Percentiles rank a stretch among this genome's conserved stretches.
These are phyloP conservation scores for Cephonodes hylas DNA, from an alignment of 2,888 invertebrate genomes.

Conservation along the genomic window DNA sequence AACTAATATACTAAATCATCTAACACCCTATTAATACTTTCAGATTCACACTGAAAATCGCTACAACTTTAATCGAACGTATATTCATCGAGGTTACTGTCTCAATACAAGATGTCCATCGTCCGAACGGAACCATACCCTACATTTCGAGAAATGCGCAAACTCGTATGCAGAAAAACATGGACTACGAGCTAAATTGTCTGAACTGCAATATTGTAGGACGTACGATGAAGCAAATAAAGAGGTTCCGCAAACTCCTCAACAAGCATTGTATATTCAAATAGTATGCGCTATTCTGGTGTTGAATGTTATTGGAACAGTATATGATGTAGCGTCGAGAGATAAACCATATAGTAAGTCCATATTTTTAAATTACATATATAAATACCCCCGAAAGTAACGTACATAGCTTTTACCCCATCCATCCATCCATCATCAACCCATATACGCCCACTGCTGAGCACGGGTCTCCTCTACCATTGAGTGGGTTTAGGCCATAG, in stretches of 20 bases:
- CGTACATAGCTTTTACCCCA: too few relatives aligned
- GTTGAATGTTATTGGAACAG: slow-evolving; percentile 34
- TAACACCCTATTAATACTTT: neutral
- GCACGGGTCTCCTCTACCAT: too few relatives aligned
- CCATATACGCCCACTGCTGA: too few relatives aligned
- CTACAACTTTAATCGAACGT: slow-evolving; percentile 30
- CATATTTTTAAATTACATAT: too few relatives aligned
- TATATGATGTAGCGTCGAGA: slow-evolving; percentile 25
- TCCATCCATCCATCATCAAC: too few relatives aligned
- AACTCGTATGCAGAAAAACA: slow-evolving; percentile 16
- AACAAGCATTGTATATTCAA: slow-evolving; percentile 23
- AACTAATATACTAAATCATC: too few relatives aligned
- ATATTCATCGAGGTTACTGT: slow-evolving; percentile 34
- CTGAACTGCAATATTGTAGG: slow-evolving; percentile 30
- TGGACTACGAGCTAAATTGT: slow-evolving; percentile 30
- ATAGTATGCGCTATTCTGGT: slow-evolving; percentile 25
- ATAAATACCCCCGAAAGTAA: too few relatives aligned
- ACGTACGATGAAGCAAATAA: slow-evolving; percentile 22
- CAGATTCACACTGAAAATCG: slow-evolving; percentile 26
- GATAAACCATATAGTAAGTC: slow-evolving; percentile 30
- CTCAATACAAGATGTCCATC: slow-evolving; percentile 27
- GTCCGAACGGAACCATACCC: slow-evolving; percentile 16
- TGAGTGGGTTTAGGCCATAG: too few relatives aligned
- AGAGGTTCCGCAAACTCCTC: neutral
- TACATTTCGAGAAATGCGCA: slow-evolving; percentile 33